These are phyloP conservation scores for Amphiprion percula DNA, from an alignment of 2,113 vertebrate genomes.

Conservation along the genomic window DNA sequence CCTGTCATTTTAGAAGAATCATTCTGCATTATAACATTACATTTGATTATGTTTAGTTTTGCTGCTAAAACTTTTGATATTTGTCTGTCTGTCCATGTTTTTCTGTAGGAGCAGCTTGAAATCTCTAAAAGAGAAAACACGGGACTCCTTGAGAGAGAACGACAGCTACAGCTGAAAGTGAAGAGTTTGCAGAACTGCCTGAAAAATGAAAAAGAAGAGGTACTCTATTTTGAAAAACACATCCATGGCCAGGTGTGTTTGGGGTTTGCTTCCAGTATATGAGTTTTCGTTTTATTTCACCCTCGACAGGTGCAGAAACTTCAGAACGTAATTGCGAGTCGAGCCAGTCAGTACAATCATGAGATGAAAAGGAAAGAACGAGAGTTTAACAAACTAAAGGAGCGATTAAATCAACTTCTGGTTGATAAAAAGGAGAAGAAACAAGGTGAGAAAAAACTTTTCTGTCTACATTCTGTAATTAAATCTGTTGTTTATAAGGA, in stretches of 20 bases:
- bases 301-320: constrained; percentile 91
- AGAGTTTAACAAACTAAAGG: constrained; percentile 95
- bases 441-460: constrained; percentile 80
- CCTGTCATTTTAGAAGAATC: neutral
- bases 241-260: neutral
- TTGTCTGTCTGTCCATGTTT: rapidly evolving
- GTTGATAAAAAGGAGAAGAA: constrained; percentile 95
- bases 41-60: neutral
- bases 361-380: constrained; percentile 98
- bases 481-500: neutral
- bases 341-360: constrained; percentile 96
- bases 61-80: neutral
- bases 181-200: constrained; percentile 91
- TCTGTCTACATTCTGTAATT: neutral
- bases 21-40: rapidly evolving
- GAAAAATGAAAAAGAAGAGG: constrained; percentile 98
- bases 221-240: constrained; percentile 58
- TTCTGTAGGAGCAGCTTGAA: constrained; percentile 91
- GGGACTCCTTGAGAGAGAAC: constrained; percentile 92
- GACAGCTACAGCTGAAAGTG: constrained; percentile 92
- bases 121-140: constrained; percentile 90
- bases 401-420: constrained; percentile 94
- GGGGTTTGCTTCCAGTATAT: neutral
- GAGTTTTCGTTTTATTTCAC: constrained; percentile 3
- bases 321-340: constrained; percentile 94